These are phyloP conservation scores for Trichogramma evanescens DNA, from an alignment of 2,888 invertebrate species.

Conservation along the genomic window DNA sequence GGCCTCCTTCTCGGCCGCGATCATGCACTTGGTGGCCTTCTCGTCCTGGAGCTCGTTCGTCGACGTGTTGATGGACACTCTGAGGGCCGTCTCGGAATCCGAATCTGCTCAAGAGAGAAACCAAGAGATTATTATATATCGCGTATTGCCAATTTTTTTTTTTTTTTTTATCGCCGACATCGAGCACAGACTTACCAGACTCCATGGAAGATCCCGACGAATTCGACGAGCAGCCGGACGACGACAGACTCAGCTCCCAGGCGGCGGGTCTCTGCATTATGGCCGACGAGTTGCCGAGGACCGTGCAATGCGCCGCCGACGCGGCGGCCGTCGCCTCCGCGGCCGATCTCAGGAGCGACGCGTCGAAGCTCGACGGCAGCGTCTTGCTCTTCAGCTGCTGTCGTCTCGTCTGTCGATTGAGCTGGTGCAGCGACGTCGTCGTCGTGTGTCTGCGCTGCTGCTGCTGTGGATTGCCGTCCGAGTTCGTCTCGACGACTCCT, in stretches of 20 bases:
- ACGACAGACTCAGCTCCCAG: constrained; percentile 34
- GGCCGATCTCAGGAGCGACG: constrained; percentile 28
- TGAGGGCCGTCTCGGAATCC: constrained; percentile 28
- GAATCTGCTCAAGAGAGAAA: constrained; percentile 11
- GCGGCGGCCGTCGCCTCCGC: constrained; percentile 27
- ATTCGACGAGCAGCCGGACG: constrained; percentile 35
- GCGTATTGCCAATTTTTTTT: neutral
- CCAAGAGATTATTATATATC: neutral
- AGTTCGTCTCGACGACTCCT: neutral
- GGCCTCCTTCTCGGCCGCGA: constrained; percentile 35
- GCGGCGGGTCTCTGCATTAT: constrained; percentile 27
- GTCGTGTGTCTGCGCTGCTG: constrained; percentile 21
- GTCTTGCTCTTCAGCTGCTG: constrained; percentile 28
- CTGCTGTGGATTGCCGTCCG: neutral
- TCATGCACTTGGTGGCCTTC: constrained; percentile 25
- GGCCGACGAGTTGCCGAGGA: neutral
- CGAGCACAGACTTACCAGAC: neutral
- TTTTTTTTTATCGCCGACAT: neutral
- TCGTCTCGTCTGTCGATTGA: constrained; percentile 30
- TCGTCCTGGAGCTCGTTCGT: constrained; percentile 20
- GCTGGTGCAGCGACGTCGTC: constrained; percentile 27
- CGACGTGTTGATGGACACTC: constrained; percentile 18
- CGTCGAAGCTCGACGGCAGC: constrained; percentile 35
- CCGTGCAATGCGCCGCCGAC: neutral
- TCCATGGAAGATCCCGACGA: constrained; percentile 8